These are phyloP conservation scores for Brachionus plicatilis DNA, from an alignment of 1,140 invertebrate genomes.

Conservation along the genomic window DNA sequence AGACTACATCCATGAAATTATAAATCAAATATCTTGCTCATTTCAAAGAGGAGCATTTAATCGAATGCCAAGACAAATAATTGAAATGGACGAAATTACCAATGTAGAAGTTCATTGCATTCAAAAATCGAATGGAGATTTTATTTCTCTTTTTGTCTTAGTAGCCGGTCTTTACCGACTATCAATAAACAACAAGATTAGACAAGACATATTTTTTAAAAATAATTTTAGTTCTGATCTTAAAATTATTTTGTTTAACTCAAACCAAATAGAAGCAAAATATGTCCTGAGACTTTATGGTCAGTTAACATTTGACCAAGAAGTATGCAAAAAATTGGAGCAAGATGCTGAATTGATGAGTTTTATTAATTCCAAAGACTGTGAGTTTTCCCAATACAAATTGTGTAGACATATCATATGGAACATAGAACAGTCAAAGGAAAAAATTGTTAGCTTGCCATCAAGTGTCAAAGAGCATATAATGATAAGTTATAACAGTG, in stretches of 20 bases:
- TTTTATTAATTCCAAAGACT: not conserved
- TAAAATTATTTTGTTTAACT: not conserved
- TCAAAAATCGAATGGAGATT: not conserved
- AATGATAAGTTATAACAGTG: conserved; percentile 34
- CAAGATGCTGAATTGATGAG: not conserved
- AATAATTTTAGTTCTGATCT: not conserved
- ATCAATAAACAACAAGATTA: not conserved
- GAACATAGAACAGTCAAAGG: not conserved
- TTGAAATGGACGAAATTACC: not conserved
- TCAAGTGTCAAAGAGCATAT: not conserved
- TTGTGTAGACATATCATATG: not conserved
- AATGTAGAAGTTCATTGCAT: not conserved
- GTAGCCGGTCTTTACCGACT: not conserved
- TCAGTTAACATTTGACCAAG: not conserved
- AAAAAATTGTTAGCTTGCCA: not conserved
- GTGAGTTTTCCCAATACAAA: not conserved
- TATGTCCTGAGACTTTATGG: not conserved
- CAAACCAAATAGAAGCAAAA: not conserved
- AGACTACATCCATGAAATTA: not conserved
- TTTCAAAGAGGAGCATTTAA: not conserved
- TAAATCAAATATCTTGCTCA: not conserved
- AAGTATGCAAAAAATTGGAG: not conserved
- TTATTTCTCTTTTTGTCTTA: not conserved
- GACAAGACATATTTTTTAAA: not conserved
- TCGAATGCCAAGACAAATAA: not conserved